Percentiles rank a stretch among this genome's conserved stretches.
These are phyloP conservation scores for Leucoptera coffeella DNA, from an alignment of 2,888 invertebrate species.

Conservation along the genomic window DNA sequence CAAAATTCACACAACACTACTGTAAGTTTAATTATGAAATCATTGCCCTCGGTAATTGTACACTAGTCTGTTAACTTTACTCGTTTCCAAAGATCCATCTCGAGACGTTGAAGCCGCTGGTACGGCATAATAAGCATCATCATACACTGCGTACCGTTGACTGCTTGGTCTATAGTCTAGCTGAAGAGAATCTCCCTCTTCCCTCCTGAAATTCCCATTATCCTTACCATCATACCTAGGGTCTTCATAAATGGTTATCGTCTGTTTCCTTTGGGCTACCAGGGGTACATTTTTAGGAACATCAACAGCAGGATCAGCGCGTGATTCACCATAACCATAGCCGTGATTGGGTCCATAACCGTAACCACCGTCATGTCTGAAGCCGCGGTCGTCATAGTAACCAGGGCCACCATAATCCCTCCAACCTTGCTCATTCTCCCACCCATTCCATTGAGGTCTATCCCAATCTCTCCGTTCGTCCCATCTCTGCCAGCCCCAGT, in stretches of 20 bases:
- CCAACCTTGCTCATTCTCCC: constrained; percentile 18
- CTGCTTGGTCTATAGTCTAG: constrained; percentile 37
- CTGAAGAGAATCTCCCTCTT: constrained; percentile 35
- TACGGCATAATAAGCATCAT: constrained; percentile 19
- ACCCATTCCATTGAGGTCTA: constrained; percentile 9
- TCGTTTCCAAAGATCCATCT: constrained; percentile 27
- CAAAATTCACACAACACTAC: too few species aligned
- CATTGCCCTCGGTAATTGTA: constrained; percentile 41
- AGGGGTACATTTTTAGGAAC: constrained; percentile 27
- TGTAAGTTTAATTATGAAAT: constrained; percentile 5
- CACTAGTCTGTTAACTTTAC: constrained; percentile 44
- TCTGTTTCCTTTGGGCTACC: constrained; percentile 37
- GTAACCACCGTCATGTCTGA: constrained; percentile 32
- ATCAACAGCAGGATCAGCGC: constrained; percentile 23
- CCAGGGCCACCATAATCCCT: constrained; percentile 32
- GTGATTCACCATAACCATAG: constrained; percentile 31
- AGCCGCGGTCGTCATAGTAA: constrained; percentile 32
- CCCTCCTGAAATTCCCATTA: constrained; percentile 25
- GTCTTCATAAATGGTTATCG: constrained; percentile 47
- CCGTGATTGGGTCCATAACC: constrained; percentile 31
- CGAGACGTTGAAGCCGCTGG: constrained; percentile 12
- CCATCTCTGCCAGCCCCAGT: constrained; percentile 11
- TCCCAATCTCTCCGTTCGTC: constrained; percentile 13
- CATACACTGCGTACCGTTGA: constrained; percentile 38
- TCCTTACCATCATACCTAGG: constrained; percentile 36